Conservation (phyloP, 2,797 vertebrate genomes). For the Ammospiza maritima region DNA sequence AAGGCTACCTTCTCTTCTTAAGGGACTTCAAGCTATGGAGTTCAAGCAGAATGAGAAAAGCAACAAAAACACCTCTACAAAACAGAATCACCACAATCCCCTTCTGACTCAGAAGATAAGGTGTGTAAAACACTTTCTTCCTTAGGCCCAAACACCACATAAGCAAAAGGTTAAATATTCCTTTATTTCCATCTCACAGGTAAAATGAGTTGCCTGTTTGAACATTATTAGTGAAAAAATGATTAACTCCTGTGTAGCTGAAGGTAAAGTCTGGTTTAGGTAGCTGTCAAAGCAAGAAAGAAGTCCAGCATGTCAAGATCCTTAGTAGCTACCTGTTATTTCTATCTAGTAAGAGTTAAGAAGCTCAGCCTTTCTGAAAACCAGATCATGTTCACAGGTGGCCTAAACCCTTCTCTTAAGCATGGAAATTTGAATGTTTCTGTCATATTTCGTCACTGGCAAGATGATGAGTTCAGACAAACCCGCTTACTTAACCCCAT, state of each 20-base stretch:
- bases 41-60: neutral
- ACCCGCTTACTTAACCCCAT: neutral
- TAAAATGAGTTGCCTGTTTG: neutral
- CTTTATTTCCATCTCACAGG: neutral
- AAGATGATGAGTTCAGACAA: neutral
- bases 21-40: neutral
- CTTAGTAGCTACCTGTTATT: neutral
- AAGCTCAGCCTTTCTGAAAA: neutral
- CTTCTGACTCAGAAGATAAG: neutral
- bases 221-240: neutral
- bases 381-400: neutral
- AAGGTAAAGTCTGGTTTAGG: neutral
- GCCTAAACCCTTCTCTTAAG: neutral
- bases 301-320: neutral
- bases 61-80: neutral
- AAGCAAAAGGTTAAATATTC: neutral
- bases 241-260: neutral
- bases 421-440: too few relatives aligned
- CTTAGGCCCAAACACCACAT: neutral
- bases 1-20: neutral
- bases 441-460: neutral
- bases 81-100: neutral
- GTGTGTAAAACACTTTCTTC: neutral
- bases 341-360: neutral
- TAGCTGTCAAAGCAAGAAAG: neutral